These are phyloP conservation scores for Leucophenga maculata DNA, from an alignment of 2,888 invertebrate genomes.

Conservation along the genomic window DNA sequence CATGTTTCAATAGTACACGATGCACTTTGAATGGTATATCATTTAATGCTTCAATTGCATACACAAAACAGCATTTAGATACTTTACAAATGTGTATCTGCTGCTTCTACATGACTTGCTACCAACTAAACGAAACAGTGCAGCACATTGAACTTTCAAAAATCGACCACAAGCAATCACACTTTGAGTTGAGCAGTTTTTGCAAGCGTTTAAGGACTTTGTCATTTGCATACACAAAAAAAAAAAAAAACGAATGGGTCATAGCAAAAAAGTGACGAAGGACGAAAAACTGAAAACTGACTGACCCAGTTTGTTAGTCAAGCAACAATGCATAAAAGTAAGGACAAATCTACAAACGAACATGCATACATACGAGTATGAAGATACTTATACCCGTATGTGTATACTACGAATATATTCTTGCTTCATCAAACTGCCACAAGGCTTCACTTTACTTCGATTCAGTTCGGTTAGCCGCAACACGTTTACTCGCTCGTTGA, in stretches of 20 bases:
- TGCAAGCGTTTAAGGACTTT: not conserved
- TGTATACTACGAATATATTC: not conserved
- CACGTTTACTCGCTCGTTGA: conserved; percentile 13
- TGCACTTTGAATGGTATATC: too few species aligned
- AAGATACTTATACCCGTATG: not conserved
- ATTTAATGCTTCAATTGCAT: too few species aligned
- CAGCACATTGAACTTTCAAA: not conserved
- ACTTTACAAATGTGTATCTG: not conserved
- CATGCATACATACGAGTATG: not conserved
- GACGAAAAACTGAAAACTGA: not conserved
- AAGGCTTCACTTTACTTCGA: not conserved
- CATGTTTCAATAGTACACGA: too few species aligned
- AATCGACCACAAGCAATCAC: not conserved
- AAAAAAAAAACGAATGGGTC: not conserved
- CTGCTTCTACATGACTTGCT: too few species aligned
- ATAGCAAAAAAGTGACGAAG: too few species aligned
- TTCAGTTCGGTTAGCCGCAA: conserved; percentile 13
- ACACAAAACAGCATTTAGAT: too few species aligned
- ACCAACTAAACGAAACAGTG: too few species aligned
- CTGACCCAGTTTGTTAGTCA: conserved; percentile 10
- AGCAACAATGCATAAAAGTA: conserved; percentile 2
- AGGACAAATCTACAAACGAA: not conserved
- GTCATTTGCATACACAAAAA: not conserved
- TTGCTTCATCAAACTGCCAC: not conserved
- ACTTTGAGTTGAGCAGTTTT: not conserved